phyloP scores from a whole-genome alignment of 1,140 invertebrate genomes.

The Zeugodacus cucurbitae region DNA sequence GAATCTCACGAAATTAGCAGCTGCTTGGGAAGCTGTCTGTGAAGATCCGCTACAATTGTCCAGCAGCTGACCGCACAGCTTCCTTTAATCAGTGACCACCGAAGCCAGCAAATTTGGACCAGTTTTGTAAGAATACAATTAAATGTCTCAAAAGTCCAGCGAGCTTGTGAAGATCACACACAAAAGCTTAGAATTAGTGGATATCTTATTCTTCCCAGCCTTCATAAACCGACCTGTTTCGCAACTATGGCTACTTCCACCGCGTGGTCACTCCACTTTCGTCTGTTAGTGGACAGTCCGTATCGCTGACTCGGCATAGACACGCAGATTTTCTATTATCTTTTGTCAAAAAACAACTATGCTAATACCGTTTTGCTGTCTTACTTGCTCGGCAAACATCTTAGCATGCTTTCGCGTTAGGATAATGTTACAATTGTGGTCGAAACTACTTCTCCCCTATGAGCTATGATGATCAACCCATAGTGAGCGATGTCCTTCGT shows the following conservation, averaged over 20 bases:
- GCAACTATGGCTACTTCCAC: neutral
- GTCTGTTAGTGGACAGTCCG: neutral
- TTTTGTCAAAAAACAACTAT: neutral
- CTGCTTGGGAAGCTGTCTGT: neutral
- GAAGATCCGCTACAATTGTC: neutral
- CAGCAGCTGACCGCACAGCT: neutral
- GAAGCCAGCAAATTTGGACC: neutral
- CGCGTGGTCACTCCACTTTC: neutral
- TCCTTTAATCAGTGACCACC: neutral
- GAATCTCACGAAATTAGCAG: neutral
- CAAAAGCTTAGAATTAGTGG: neutral
- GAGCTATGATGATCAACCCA: neutral
- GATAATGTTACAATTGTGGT: neutral
- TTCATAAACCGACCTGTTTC: neutral
- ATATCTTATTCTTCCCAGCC: neutral
- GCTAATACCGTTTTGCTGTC: neutral
- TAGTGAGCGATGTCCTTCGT: neutral
- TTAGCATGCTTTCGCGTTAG: neutral
- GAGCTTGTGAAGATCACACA: neutral
- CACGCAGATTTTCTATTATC: neutral
- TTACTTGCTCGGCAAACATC: neutral
- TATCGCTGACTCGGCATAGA: neutral
- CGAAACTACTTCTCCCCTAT: slow-evolving; percentile 9
- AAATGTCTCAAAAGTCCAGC: neutral
- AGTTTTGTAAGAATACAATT: neutral